Evolutionary conservation across 2,888 invertebrate genomes (phyloP).

Genomic region (Malachius bipustulatus): DNA sequence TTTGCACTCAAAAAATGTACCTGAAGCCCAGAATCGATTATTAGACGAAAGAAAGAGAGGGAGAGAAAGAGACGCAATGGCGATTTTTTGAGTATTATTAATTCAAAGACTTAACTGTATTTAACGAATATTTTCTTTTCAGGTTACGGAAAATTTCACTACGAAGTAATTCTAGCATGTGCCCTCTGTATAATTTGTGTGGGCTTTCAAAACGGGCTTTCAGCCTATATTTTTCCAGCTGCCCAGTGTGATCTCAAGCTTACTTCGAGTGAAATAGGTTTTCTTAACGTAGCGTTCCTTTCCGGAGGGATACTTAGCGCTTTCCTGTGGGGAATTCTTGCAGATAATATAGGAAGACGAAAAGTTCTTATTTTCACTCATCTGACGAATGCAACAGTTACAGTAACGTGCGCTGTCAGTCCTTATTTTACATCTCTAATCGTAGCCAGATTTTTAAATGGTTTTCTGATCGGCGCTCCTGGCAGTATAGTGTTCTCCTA

Average conservation of each 20-base stretch:
- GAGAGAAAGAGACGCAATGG: constrained; percentile 14
- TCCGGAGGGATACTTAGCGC: constrained; percentile 61
- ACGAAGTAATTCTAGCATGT: constrained; percentile 49
- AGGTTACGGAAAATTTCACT: constrained; percentile 63
- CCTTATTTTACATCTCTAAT: constrained; percentile 18
- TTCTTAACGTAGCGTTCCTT: constrained; percentile 61
- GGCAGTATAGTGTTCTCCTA: constrained; percentile 43
- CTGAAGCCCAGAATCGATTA: too few relatives aligned
- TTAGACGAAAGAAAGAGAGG: too few relatives aligned
- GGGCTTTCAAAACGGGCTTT: constrained; percentile 53
- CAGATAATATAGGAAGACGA: constrained; percentile 62
- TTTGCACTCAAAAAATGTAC: too few relatives aligned
- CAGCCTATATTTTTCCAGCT: constrained; percentile 61
- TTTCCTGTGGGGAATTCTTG: constrained; percentile 68
- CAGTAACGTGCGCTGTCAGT: constrained; percentile 26
- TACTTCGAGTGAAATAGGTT: constrained; percentile 52
- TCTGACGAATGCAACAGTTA: constrained; percentile 39
- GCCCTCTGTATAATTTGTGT: constrained; percentile 50
- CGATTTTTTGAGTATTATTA: not conserved
- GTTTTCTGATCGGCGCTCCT: constrained; percentile 37
- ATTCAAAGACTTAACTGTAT: not conserved
- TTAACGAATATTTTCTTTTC: constrained; percentile 14
- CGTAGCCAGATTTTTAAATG: constrained; percentile 50
- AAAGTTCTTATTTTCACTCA: constrained; percentile 33
- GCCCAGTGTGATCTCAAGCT: constrained; percentile 58